Evolutionary conservation across 2,888 invertebrate species (phyloP).

Genomic region (Nomada flava): DNA sequence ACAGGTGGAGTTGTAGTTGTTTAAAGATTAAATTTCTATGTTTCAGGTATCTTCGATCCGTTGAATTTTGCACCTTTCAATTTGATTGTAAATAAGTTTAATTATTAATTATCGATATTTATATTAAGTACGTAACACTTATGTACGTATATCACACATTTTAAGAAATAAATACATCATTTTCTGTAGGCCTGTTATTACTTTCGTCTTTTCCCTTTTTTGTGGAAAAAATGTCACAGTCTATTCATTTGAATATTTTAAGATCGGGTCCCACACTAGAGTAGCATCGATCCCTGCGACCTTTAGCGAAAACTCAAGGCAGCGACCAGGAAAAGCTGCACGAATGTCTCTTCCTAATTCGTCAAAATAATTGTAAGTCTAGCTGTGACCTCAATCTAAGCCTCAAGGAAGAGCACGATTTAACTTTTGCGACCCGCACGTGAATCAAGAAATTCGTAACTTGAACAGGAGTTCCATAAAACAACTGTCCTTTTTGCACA

Average conservation of each 20-base stretch:
- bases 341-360: conserved; percentile 47
- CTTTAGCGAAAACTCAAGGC: background rate
- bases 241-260: background rate
- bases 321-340: conserved; percentile 6
- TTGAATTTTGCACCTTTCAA: too few species aligned
- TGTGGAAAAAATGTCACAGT: background rate
- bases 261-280: background rate
- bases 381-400: conserved; percentile 59
- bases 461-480: background rate
- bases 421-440: conserved; percentile 59
- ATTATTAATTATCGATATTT: too few species aligned
- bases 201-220: background rate
- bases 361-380: conserved; percentile 66
- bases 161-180: too few species aligned
- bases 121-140: too few species aligned
- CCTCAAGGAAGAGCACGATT: conserved; percentile 69
- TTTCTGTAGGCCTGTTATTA: too few species aligned
- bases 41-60: too few species aligned
- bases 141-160: too few species aligned
- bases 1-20: too few species aligned
- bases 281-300: background rate
- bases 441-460: conserved; percentile 3
- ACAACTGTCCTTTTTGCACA: background rate
- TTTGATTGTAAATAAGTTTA: too few species aligned
- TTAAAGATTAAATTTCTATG: too few species aligned